phyloP scores from a whole-genome alignment of 2,888 invertebrate species.

The Acholoe squamosa region DNA sequence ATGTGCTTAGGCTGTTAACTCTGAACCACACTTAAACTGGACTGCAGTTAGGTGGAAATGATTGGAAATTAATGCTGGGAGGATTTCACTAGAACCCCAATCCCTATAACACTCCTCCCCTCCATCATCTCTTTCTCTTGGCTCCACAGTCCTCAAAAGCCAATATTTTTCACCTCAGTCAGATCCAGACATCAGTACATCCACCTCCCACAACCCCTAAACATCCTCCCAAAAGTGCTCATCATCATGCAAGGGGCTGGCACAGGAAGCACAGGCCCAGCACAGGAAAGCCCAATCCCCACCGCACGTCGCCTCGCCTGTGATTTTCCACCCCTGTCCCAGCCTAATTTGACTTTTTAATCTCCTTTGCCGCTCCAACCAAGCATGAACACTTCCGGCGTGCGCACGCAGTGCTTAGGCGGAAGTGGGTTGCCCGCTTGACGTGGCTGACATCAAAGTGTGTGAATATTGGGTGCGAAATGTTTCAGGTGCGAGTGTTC shows the following conservation, averaged over 20 bases:
- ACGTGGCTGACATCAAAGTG: constrained; percentile 15
- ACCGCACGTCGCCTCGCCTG: constrained; percentile 28
- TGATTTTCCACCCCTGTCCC: constrained; percentile 38
- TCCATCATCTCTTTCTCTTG: background rate
- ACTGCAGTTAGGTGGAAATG: constrained; percentile 1
- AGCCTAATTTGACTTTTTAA: constrained; percentile 61
- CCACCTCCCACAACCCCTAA: background rate
- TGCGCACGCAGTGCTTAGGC: constrained; percentile 1
- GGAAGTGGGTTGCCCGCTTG: background rate
- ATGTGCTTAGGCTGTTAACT: background rate
- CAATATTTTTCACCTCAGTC: background rate
- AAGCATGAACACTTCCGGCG: constrained; percentile 56
- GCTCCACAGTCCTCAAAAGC: too few relatives aligned
- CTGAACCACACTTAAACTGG: background rate
- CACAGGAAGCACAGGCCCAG: constrained; percentile 35
- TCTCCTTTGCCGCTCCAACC: constrained; percentile 35
- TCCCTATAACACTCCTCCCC: background rate
- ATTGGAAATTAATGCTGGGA: background rate
- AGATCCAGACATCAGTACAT: background rate
- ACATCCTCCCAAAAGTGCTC: constrained; percentile 3
- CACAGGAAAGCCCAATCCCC: constrained; percentile 46
- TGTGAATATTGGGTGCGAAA: constrained; percentile 33
- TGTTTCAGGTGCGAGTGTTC: constrained; percentile 10
- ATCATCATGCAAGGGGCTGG: constrained; percentile 44
- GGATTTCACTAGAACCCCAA: background rate